Base-by-base conservation (phyloP, 2,797 vertebrate genomes). In the Mus minutoides region DNA sequence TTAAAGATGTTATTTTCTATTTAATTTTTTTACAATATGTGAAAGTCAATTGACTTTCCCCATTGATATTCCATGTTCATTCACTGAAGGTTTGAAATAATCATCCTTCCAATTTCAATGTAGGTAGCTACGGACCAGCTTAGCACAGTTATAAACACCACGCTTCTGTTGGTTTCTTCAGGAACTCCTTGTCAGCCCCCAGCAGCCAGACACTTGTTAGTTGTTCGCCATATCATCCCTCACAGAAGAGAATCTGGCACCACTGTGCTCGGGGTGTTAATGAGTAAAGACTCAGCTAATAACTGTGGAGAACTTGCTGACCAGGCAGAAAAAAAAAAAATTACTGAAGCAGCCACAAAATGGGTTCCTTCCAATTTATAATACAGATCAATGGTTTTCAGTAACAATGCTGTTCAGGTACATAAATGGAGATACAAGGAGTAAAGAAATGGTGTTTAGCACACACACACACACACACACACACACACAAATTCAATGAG, bases 251-350 rank as follows among this genome's bases (percentile, higher is more conserved):
- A 85, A 46, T 22, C 58, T 77, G n/a, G 95, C 71, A 71, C 76
- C 64, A 54, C 73, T 34, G 16, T 17, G 11, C 34, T 89, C 52
- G 60, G n/a, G 75, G 62, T 94, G 71, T 91, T 95, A 96, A 94
- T 89, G 91, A 96, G 83, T 49, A 87, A 91, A 40, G 49, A 75
- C 26, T 92, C 24, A 12, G 21, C 29, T 88, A 89, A 90, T 43
- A 88, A 80, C 34, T 71, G 46, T 26, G 64, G 83, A 79, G 56
- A 83, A 58, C 67, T 94, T 88, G 94, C 46, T 34, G 52, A 60
- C 46, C 54, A 82, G 46, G 60, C 76, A 71, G 56, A 96, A 92
- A 97, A 49, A 49, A 49, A 49, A 49, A 96, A 96, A 94, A 93
- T 84, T 76, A 77, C 62, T 92, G 75, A 91, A 83, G 73, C 31